phyloP scores from a whole-genome alignment of 2,888 invertebrate species.

The Ptycholaimellus sp. region DNA sequence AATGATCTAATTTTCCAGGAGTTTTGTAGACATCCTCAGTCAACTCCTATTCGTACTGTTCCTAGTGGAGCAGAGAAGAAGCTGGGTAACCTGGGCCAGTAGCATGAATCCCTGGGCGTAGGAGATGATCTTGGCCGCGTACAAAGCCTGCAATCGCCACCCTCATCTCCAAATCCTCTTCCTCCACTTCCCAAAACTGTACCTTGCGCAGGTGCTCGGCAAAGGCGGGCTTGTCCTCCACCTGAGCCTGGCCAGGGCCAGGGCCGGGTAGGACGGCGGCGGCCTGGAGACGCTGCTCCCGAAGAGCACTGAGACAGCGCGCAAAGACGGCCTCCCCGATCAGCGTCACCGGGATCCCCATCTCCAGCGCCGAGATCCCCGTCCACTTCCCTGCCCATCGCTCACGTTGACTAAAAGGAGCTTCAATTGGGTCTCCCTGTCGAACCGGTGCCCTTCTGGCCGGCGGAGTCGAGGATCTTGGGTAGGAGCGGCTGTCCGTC shows the following conservation, averaged over 20 bases:
- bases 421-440: slow-evolving; percentile 1
- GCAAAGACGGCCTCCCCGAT: slow-evolving; percentile 96
- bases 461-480: slow-evolving; percentile 80
- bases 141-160: slow-evolving; percentile 46
- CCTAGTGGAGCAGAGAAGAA: slow-evolving; percentile 77
- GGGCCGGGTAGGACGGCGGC: slow-evolving; percentile 36
- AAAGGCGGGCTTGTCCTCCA: slow-evolving; percentile 49
- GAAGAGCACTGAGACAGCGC: slow-evolving; percentile 71
- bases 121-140: slow-evolving; percentile 89
- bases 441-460: slow-evolving; percentile 30
- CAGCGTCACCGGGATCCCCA: slow-evolving; percentile 83
- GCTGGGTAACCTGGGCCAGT: slow-evolving; percentile 27
- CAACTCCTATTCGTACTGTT: too few species aligned
- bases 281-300: slow-evolving; percentile 58
- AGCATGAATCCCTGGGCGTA: slow-evolving; percentile 64
- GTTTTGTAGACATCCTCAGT: too few species aligned
- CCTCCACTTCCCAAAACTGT: slow-evolving; percentile 1
- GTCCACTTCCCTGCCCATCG: slow-evolving; percentile 99
- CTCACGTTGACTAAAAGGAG: slow-evolving; percentile 31
- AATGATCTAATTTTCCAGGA: too few species aligned
- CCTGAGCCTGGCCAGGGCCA: too few species aligned
- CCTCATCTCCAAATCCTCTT: background rate
- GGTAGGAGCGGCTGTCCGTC: slow-evolving; percentile 59
- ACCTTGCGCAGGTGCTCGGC: slow-evolving; percentile 51
- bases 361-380: slow-evolving; percentile 75